Base-by-base conservation (phyloP, 2,888 invertebrate species). In the Dynastes hyllus region DNA sequence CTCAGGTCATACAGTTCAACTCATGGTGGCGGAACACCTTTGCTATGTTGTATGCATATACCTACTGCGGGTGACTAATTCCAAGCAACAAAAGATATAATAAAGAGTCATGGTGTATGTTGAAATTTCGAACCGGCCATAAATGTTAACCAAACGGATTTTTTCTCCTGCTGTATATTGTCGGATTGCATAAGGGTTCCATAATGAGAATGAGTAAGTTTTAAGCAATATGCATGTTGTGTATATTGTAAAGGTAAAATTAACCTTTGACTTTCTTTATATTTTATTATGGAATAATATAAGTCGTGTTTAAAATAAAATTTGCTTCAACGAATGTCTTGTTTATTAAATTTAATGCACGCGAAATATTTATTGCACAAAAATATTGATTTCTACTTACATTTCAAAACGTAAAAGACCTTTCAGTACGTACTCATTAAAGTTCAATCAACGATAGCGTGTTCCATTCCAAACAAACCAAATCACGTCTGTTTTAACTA, bases 191-290 rank as follows among this genome's bases (percentile, higher is more conserved):
- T 67, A 40, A 67, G 40, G 45, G 22, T 67, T 16, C 22, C 40
- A 45, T 67, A 67, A n/a, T 40, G 22, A 16, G 45, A 37, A 63
- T 29, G 29, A 16, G 16, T 45, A 67, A 58, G 53, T 16, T 53
- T 16, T 53, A 16, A 53, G 16, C 16, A n/a, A 45, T 67, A 66
- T 37, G 37, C 40, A 66, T 40, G 37, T 40, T 40, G 16, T 22
- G 16, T 29, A 66, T 40, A 40, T 45, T 40, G 27, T 37, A 32
- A 32, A 65, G 6, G 63, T 65, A 40, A 40, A 67, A 45, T 67
- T 67, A 67, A 67, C 66, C 66, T 67, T 45, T 67, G 66, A 67
- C 66, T 67, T 67, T 67, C 66, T 67, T 67, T 40, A 66, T 37
- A 67, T 67, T 58, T 58, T 37, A 37, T 37, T 37, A 37, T 37